phyloP scores from a whole-genome alignment of 2,113 vertebrate species.

The Colius striatus region DNA sequence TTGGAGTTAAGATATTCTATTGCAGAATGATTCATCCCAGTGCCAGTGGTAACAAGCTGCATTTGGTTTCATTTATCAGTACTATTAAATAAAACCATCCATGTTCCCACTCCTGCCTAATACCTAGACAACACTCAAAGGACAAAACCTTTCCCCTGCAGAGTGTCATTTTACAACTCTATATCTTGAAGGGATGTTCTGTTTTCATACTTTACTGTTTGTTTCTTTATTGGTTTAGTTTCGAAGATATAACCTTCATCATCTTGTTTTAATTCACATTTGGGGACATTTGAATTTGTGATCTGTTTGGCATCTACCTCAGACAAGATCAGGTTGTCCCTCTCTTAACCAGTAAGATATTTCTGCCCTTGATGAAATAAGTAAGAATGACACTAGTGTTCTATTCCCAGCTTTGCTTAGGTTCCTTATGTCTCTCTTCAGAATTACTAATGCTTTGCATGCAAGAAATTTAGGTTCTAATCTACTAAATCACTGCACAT shows the following conservation, averaged over 20 bases:
- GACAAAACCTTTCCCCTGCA: not conserved
- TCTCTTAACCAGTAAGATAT: not conserved
- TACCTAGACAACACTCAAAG: not conserved
- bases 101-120: not conserved
- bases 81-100: not conserved
- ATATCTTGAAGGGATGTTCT: not conserved
- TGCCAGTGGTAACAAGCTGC: not conserved
- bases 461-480: not conserved
- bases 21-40: conserved; percentile 32
- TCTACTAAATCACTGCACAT: not conserved
- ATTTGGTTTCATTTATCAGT: conserved; percentile 55
- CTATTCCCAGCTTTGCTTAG: not conserved
- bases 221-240: not conserved
- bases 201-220: not conserved
- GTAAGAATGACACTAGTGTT: not conserved
- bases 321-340: conserved; percentile 13
- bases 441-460: not conserved
- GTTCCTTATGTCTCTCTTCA: not conserved
- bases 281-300: not conserved
- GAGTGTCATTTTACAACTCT: not conserved
- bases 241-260: conserved; percentile 16
- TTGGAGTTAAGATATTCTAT: conserved; percentile 29
- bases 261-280: conserved; percentile 21
- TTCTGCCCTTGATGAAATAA: not conserved
- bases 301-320: conserved; percentile 39